phyloP scores from a whole-genome alignment of 2,797 vertebrate species.

The Urocyon cinereoargenteus region DNA sequence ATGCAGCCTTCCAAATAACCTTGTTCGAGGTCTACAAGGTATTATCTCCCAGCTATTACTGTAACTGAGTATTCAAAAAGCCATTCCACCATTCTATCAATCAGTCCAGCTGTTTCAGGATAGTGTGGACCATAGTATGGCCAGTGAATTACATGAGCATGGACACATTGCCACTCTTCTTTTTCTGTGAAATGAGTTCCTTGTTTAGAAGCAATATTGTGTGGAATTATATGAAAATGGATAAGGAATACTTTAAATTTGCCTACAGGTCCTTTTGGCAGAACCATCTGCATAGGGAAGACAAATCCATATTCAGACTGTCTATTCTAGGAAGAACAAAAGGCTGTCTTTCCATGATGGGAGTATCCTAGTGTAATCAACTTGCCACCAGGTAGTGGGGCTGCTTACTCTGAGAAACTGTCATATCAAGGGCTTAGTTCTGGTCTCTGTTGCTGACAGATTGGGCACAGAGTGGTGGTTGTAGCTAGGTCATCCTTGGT shows the following conservation, averaged over 20 bases:
- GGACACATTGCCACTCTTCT: neutral
- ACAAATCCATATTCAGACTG: neutral
- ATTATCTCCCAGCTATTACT: neutral
- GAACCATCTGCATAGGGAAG: neutral
- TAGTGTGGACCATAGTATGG: neutral
- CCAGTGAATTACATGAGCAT: neutral
- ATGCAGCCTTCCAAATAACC: no score
- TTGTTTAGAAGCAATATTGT: neutral
- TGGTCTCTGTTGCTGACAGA: neutral
- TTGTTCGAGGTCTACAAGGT: neutral
- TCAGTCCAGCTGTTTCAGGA: neutral
- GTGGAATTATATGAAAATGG: neutral
- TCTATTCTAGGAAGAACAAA: neutral
- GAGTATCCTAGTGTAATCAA: neutral
- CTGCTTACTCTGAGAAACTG: neutral
- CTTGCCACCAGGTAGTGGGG: neutral
- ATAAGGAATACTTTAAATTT: neutral
- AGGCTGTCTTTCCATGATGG: neutral
- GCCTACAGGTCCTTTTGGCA: neutral
- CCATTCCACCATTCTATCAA: neutral
- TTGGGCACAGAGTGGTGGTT: neutral
- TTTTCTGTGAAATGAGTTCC: neutral
- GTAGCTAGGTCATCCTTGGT: neutral
- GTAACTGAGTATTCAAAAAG: neutral
- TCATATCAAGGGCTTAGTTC: neutral